Percentiles rank a stretch among this genome's conserved stretches.
Conservation (phyloP, 2,113 vertebrate species). For the Haemorhous mexicanus region DNA sequence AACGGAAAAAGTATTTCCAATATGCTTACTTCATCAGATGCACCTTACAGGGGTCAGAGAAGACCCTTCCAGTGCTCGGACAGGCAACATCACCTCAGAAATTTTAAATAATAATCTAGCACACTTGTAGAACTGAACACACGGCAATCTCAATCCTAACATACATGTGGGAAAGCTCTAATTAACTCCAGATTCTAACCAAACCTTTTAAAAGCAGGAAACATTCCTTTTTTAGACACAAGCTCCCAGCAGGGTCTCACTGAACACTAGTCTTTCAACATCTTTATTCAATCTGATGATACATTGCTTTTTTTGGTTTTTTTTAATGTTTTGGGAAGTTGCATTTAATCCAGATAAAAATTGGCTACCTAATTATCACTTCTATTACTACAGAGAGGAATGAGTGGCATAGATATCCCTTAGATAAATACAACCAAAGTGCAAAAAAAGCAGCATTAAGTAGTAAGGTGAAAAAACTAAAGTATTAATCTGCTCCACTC, state of each 20-base stretch:
- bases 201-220: background rate
- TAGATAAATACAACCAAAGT: background rate
- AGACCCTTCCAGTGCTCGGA: background rate
- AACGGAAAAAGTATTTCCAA: background rate
- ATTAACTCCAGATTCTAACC: background rate
- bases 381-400: background rate
- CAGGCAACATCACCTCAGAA: background rate
- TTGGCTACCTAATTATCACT: background rate
- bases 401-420: background rate
- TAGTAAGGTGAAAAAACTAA: background rate
- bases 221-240: background rate
- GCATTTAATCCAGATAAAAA: background rate
- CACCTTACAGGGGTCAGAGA: background rate
- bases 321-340: background rate
- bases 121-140: background rate
- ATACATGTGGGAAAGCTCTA: background rate
- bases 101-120: background rate
- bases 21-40: background rate
- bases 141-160: background rate
- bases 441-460: background rate
- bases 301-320: background rate
- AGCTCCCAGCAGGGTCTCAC: background rate
- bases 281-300: background rate
- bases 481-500: background rate
- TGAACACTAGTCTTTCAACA: background rate